Evolutionary conservation across 2,797 vertebrate genomes (phyloP), one percentile per base, ranked within the genome.

Genomic region (Trachops cirrhosus): DNA sequence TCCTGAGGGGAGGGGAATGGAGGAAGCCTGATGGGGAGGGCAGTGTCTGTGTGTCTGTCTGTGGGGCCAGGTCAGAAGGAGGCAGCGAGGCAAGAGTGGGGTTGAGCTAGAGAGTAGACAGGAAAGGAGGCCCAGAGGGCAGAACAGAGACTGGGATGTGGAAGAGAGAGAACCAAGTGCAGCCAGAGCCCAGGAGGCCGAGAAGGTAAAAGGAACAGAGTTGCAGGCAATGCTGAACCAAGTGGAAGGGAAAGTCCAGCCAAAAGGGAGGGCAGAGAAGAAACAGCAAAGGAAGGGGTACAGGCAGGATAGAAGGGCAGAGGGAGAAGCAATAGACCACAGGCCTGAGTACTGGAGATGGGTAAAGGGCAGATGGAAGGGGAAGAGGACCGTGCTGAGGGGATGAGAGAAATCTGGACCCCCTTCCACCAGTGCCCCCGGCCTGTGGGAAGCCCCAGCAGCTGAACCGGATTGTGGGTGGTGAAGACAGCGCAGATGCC

Each of bases 401-500:
- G 62, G 50, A 26, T 16, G 57, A 77, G 37, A 10, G 68, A 57
- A 34, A 34, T 19, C 3, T 5, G 5, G 5, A 0, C 83, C 29
- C 16, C 26, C 8, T 22, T 46, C 44, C 1, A 0, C 89, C 93
- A 96, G 96, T 0, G 0, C 21, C 85, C 32, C 92, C 95, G 7
- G 94, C 86, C 57, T 98, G 98, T 7, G 97, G 98, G 62, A 97
- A 93, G 80, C 98, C 95, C 18, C 97, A 93, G 64, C 96, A 54
- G 86, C 95, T 98, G 93, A 96, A 89, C 91, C 93, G 98, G 26
- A 75, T 98, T 0, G 96, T 98, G 68, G 97, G 97, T 0, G 98
- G 98, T 0, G 83, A 97, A 52, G 93, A 97, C 86, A 97, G 98
- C n/a, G 0, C 3, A 0, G 96, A 96, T 0, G 97, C 94, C 0